phyloP scores from a whole-genome alignment of 1,140 invertebrate genomes.

The Semibalanus balanoides region DNA sequence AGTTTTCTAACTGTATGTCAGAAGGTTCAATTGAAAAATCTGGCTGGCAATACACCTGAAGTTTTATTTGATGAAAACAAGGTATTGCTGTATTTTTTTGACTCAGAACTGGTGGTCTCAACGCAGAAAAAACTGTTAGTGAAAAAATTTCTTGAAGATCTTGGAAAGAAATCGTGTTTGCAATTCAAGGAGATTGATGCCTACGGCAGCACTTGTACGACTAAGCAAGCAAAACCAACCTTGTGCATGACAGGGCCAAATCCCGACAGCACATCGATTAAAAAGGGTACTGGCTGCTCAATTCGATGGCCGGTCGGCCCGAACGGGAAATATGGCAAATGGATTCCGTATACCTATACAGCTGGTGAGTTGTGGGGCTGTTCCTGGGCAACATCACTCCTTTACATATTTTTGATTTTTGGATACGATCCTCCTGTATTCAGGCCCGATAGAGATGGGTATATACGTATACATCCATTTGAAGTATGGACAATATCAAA shows the following conservation, averaged over 20 bases:
- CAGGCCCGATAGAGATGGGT: not conserved
- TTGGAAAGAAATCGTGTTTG: not conserved
- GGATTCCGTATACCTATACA: not conserved
- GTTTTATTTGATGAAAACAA: not conserved
- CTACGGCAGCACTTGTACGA: not conserved
- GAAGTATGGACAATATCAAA: not conserved
- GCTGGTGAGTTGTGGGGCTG: not conserved
- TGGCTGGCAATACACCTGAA: not conserved
- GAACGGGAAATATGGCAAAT: not conserved
- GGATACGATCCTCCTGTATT: not conserved
- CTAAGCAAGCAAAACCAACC: not conserved
- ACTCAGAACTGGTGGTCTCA: not conserved
- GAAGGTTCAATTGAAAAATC: no score
- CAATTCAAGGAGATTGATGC: not conserved
- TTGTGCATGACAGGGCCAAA: not conserved
- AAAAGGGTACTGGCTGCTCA: not conserved
- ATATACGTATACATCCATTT: not conserved
- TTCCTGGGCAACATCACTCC: not conserved
- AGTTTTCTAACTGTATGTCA: no score
- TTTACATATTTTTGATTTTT: not conserved
- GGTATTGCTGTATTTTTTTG: not conserved
- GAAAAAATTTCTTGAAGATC: not conserved
- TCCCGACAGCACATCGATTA: not conserved
- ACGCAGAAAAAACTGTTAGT: not conserved
- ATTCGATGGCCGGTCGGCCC: not conserved